A percentile compares a stretch with the other conserved stretches of the same genome.
Conservation (phyloP, 2,888 invertebrate species). For the Lapara coniferarum region DNA sequence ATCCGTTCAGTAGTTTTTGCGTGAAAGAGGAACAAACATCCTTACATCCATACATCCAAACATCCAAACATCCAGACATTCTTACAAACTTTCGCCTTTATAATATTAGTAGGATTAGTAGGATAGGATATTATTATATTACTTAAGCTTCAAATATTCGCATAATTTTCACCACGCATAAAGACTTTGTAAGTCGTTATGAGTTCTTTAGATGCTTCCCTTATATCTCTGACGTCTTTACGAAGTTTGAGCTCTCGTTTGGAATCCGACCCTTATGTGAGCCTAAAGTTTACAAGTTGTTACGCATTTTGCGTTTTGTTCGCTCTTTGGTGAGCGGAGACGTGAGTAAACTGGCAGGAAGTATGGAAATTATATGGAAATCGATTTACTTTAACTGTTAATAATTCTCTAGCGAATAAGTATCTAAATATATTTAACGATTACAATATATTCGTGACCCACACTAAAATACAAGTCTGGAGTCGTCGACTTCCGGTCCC, state of each 20-base stretch:
- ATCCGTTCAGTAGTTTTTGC: too few species aligned
- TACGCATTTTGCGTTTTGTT: constrained; percentile 10
- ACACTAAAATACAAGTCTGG: too few species aligned
- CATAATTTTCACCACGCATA: neutral
- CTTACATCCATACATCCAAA: too few species aligned
- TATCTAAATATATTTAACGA: too few species aligned
- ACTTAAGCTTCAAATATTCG: neutral
- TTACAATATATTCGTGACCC: too few species aligned
- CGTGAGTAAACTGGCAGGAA: neutral
- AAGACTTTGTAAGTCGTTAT: constrained; percentile 17
- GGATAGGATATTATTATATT: neutral
- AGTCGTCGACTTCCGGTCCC: too few species aligned
- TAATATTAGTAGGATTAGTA: too few species aligned
- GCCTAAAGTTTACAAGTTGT: constrained; percentile 7
- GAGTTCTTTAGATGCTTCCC: constrained; percentile 17
- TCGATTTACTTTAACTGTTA: neutral
- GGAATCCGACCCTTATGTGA: constrained; percentile 5
- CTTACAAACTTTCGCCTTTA: too few species aligned
- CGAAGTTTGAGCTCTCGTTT: constrained; percentile 1
- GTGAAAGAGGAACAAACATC: too few species aligned
- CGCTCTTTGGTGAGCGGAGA: neutral
- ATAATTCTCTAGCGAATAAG: too few species aligned
- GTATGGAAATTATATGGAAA: neutral
- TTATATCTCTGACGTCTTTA: constrained; percentile 6
- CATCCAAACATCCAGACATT: too few species aligned